phyloP scores from a whole-genome alignment of 2,113 vertebrate species.

The Alexandromys fortis region DNA sequence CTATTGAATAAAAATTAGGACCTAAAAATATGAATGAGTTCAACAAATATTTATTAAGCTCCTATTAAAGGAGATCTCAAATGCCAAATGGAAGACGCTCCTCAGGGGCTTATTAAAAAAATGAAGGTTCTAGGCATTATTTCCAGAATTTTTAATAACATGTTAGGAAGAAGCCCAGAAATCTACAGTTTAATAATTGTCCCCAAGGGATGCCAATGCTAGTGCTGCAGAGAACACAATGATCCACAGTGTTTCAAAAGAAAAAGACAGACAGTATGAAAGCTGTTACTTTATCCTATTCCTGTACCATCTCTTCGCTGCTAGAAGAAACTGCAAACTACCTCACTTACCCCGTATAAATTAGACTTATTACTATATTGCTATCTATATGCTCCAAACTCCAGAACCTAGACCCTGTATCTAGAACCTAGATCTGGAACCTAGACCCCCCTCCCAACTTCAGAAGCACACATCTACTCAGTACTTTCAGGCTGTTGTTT shows the following conservation, averaged over 20 bases:
- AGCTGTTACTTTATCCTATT: background rate
- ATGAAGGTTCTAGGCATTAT: background rate
- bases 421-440: background rate
- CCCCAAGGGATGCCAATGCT: background rate
- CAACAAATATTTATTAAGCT: conserved; percentile 50
- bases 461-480: background rate
- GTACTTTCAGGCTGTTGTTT: background rate
- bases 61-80: conserved; percentile 32
- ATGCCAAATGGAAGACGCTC: conserved; percentile 7
- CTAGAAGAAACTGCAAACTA: background rate
- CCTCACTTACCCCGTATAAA: background rate
- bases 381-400: background rate
- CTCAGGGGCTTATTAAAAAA: background rate
- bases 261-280: background rate
- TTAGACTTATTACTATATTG: conserved; percentile 5
- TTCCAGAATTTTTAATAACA: background rate
- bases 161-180: background rate
- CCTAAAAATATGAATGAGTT: conserved; percentile 47
- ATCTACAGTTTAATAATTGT: background rate
- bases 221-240: background rate
- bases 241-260: background rate
- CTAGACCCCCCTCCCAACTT: background rate
- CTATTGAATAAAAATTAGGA: conserved; percentile 59
- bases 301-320: background rate
- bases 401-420: background rate